phyloP scores from a whole-genome alignment of 2,113 vertebrate species.

The Malaclemys terrapin region DNA sequence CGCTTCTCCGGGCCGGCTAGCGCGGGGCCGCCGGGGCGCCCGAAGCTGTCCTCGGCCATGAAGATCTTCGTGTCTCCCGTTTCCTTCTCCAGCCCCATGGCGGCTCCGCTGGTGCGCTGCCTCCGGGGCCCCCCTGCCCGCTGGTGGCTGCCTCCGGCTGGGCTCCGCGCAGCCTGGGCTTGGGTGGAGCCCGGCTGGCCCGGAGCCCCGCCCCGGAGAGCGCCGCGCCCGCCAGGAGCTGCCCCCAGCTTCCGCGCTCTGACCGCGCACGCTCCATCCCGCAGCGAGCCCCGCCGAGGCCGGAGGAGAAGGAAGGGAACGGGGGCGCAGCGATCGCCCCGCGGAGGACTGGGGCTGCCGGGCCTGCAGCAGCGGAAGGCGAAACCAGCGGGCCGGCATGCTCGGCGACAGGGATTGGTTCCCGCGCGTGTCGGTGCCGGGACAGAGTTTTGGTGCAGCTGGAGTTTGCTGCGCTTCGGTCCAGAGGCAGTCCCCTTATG shows the following conservation, averaged over 20 bases:
- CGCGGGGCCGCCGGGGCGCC: conserved; percentile 81
- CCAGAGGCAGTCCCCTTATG: too few relatives aligned
- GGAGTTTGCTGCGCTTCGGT: too few relatives aligned
- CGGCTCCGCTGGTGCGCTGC: background rate
- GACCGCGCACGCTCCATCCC: background rate
- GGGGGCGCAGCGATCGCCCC: background rate
- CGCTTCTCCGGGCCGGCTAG: conserved; percentile 75
- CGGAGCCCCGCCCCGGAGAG: background rate
- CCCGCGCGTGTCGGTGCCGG: too few relatives aligned
- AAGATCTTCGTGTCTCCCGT: conserved; percentile 86
- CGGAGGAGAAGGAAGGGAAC: too few relatives aligned
- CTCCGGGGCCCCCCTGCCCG: background rate
- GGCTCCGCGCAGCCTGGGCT: background rate
- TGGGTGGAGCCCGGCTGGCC: background rate
- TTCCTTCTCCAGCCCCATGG: conserved; percentile 92
- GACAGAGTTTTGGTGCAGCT: too few relatives aligned
- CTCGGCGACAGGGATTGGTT: background rate
- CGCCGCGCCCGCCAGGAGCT: background rate
- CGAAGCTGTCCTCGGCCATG: conserved; percentile 88
- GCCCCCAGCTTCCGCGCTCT: too few relatives aligned
- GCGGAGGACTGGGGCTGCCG: background rate
- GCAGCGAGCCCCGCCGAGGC: background rate
- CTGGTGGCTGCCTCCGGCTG: background rate
- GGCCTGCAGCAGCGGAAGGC: background rate
- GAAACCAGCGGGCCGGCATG: background rate